Conservation (phyloP, 2,113 vertebrate genomes). For the Smithornis capensis region DNA sequence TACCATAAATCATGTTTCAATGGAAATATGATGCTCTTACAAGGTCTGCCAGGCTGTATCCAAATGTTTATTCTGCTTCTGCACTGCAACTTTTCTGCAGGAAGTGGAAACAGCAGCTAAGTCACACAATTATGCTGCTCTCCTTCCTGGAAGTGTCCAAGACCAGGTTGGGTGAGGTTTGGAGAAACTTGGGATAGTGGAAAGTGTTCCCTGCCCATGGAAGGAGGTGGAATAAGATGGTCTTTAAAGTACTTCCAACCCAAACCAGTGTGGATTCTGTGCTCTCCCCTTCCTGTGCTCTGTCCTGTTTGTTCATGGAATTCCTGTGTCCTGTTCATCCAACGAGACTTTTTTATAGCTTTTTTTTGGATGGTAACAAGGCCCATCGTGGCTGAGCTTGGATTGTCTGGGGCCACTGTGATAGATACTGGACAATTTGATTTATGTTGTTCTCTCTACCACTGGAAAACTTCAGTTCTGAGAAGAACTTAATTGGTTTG, state of each 20-base stretch:
- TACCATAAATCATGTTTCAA: conserved; percentile 44
- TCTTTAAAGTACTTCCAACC: background rate
- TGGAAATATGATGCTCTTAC: conserved; percentile 48
- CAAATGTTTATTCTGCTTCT: conserved; percentile 53
- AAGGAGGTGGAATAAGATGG: background rate
- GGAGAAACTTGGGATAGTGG: fast-evolving
- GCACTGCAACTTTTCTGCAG: background rate
- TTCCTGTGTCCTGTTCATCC: background rate
- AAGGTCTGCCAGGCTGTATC: conserved; percentile 13
- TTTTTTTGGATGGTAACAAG: background rate
- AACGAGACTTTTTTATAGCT: background rate
- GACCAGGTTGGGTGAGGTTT: fast-evolving
- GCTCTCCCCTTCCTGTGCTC: background rate
- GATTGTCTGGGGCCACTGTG: background rate
- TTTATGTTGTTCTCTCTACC: background rate
- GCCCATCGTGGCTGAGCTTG: background rate
- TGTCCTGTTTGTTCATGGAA: background rate
- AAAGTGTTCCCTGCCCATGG: background rate
- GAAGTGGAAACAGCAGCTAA: background rate
- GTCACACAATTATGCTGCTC: background rate
- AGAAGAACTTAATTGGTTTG: background rate
- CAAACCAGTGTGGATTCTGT: background rate
- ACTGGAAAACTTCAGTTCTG: background rate
- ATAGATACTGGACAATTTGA: background rate
- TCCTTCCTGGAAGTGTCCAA: background rate